Base-by-base conservation (phyloP, 2,888 invertebrate species). In the Macrophya annulata region DNA sequence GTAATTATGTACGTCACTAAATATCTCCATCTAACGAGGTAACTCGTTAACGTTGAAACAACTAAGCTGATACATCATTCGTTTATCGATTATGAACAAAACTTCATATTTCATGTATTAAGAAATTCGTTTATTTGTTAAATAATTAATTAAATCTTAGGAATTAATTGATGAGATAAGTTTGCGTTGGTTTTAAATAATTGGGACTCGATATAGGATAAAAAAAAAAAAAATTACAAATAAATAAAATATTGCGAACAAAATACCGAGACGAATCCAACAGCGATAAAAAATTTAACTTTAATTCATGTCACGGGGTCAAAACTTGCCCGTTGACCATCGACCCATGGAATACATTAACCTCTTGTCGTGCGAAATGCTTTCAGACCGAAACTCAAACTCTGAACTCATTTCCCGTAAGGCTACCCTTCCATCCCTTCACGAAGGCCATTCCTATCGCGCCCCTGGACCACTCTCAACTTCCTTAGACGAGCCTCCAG, bases 271-370 rank as follows among this genome's bases (percentile, higher is more conserved):
- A 25, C 4, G 37, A 17, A 68, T 74, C 6, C 17, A 51, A 51
- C 43, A 21, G 74, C 25, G 74, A 45, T 40, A 37, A 37, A 43
- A 74, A 74, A 74, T 9, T 77, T n/a, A 77, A 55, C 55, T 77
- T 37, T 51, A 37, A 55, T 55, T 77, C 48, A 55, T 55, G 77
- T 77, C 51, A 55, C 37, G 37, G 51, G 55, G 55, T 55, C 55
- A 10, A 55, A 77, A 43, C 51, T 77, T 51, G 48, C 8, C 21
- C 62, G n/a, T 59, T 77, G 81, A 81, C 81, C 81, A 43, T 62
- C 81, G 81, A 81, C 81, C 65, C 81, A 55, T 37, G 77, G 81
- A 62, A 62, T 81, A 81, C 65, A 62, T 81, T 62, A 81, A 81
- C 81, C 81, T 65, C 79, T 65, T 59, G 62, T 81, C 81, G 62